phyloP scores from a whole-genome alignment of 2,888 invertebrate species.

The Euspilapteryx auroguttella region DNA sequence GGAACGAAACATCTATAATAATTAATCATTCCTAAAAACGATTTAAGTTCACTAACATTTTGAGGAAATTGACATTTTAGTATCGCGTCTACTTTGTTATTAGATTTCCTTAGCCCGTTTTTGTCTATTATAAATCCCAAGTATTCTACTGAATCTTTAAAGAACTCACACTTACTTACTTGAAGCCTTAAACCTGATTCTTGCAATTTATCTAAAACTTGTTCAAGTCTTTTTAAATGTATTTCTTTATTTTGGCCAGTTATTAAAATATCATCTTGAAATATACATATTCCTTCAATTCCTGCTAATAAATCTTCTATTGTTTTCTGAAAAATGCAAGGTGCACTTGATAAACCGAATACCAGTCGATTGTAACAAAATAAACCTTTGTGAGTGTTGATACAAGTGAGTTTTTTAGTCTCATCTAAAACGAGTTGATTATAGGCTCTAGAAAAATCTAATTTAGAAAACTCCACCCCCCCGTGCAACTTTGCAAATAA shows the following conservation, averaged over 20 bases:
- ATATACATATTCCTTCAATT: constrained; percentile 4
- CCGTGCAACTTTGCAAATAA: constrained; percentile 1
- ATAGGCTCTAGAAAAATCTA: constrained; percentile 1
- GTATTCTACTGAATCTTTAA: constrained; percentile 5
- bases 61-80: constrained; percentile 3
- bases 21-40: constrained; percentile 7
- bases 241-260: constrained; percentile 1
- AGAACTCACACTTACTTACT: constrained; percentile 4
- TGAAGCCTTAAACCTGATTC: constrained; percentile 4
- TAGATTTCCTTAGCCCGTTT: constrained; percentile 4
- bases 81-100: constrained; percentile 5
- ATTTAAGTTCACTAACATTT: constrained; percentile 5
- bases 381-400: constrained; percentile 1
- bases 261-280: constrained; percentile 7
- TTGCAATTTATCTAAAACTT: constrained; percentile 4
- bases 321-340: constrained; percentile 4
- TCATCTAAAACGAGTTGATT: not conserved
- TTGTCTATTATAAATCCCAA: constrained; percentile 5
- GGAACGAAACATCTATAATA: constrained; percentile 6
- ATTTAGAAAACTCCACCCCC: not conserved
- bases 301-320: constrained; percentile 3
- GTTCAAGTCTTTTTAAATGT: constrained; percentile 3
- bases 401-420: not conserved
- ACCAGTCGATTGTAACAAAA: constrained; percentile 1
- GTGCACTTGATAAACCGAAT: constrained; percentile 1